These are phyloP conservation scores for Apis mellifera DNA, from an alignment of 1,140 invertebrate species.

Conservation along the genomic window DNA sequence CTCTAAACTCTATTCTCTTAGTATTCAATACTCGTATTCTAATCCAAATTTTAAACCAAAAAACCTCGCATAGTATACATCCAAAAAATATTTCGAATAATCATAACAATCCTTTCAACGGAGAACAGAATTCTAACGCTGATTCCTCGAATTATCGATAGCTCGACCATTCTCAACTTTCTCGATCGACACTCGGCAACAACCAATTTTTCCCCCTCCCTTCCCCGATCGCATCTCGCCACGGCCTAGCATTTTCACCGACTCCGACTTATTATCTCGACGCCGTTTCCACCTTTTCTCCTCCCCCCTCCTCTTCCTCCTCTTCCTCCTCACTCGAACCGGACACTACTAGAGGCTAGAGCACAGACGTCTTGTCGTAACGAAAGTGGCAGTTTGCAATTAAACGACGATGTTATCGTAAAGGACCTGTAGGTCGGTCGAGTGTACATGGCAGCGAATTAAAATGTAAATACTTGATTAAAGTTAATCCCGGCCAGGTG, in stretches of 20 bases:
- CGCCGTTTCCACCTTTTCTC: not conserved
- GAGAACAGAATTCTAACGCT: too few relatives aligned
- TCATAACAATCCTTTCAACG: too few relatives aligned
- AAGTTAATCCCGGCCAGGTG: conserved; percentile 73
- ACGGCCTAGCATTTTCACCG: conserved; percentile 1
- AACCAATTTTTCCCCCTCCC: not conserved
- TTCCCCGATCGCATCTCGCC: not conserved
- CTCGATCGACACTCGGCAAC: not conserved
- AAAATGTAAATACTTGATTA: conserved; percentile 80
- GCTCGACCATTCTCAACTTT: too few relatives aligned
- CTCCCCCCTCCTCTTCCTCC: too few relatives aligned
- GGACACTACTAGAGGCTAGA: not conserved
- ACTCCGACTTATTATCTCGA: conserved; percentile 28
- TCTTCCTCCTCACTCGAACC: not conserved
- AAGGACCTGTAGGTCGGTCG: conserved; percentile 59
- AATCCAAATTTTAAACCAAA: too few relatives aligned
- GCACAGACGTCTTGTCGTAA: conserved; percentile 51
- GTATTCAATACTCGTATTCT: too few relatives aligned
- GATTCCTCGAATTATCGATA: too few relatives aligned
- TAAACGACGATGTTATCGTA: conserved; percentile 72
- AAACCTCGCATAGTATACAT: too few relatives aligned
- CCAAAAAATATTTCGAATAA: too few relatives aligned
- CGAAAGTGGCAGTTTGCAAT: conserved; percentile 73
- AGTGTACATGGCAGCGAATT: conserved; percentile 73
- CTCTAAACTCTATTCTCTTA: too few relatives aligned